Conservation (phyloP, 2,797 vertebrate genomes). For the Acanthopagrus latus region DNA sequence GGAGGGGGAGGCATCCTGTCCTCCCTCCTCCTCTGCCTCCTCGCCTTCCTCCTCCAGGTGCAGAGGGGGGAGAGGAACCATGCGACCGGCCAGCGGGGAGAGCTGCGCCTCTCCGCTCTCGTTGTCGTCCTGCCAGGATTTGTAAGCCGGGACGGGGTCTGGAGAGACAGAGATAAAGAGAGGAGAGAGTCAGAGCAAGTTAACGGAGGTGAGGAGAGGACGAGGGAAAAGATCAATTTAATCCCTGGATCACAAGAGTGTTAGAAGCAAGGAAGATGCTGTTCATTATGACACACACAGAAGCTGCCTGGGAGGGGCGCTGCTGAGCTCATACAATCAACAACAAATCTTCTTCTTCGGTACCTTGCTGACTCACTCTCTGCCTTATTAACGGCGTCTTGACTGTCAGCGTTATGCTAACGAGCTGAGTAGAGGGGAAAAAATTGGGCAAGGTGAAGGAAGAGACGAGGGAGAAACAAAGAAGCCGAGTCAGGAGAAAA, state of each 20-base stretch:
- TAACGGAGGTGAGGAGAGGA: not conserved
- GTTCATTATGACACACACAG: constrained; percentile 19
- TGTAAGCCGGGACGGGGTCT: constrained; percentile 97
- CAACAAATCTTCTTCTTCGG: constrained; percentile 25
- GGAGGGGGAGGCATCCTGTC: constrained; percentile 68
- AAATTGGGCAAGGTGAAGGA: constrained; percentile 15
- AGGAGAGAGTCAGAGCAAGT: not conserved
- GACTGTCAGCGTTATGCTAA: constrained; percentile 36
- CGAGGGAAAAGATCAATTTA: not conserved
- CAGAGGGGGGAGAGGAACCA: constrained; percentile 90
- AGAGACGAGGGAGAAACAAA: constrained; percentile 17
- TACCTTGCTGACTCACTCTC: constrained; percentile 32
- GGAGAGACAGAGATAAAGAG: constrained; percentile 22
- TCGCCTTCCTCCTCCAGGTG: constrained; percentile 89
- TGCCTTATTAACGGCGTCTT: constrained; percentile 16
- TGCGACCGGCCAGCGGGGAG: constrained; percentile 95
- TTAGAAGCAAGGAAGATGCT: not conserved
- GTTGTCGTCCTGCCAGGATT: constrained; percentile 96
- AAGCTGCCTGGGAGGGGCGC: constrained; percentile 2
- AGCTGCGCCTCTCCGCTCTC: constrained; percentile 96
- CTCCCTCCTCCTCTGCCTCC: constrained; percentile 64
- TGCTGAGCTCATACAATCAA: not conserved
- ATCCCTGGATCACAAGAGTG: not conserved
- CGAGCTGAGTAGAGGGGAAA: constrained; percentile 22
- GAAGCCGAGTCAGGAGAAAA: constrained; percentile 21